Conservation (phyloP, 2,113 vertebrate genomes). For the Macroglossus sobrinus region DNA sequence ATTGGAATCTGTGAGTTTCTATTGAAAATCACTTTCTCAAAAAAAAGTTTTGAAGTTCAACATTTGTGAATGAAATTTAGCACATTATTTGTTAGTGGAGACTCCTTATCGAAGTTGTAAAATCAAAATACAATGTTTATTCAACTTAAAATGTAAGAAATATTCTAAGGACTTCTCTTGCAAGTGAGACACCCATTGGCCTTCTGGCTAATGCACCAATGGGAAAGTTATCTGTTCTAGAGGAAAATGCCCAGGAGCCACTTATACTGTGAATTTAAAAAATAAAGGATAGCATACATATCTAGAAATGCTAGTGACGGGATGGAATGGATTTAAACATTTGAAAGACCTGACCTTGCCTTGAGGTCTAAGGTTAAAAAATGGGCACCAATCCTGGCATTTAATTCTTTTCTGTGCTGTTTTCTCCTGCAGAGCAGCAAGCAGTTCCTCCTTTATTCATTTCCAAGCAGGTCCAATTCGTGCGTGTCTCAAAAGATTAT, state of each 20-base stretch:
- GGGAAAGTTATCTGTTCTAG: neutral
- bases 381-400: neutral
- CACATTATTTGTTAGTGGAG: neutral
- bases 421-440: neutral
- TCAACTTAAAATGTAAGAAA: neutral
- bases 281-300: neutral
- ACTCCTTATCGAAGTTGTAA: neutral
- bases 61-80: neutral
- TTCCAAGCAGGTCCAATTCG: neutral
- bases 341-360: neutral
- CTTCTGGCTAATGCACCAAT: neutral
- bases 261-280: neutral
- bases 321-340: neutral
- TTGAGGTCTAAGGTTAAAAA: neutral
- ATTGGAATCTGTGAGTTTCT: neutral
- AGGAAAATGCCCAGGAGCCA: neutral
- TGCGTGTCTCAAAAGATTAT: neutral
- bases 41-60: neutral
- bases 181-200: neutral
- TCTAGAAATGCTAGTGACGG: neutral
- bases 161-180: neutral
- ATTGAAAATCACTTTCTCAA: neutral
- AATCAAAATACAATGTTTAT: neutral
- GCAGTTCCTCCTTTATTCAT: neutral
- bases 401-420: neutral